Base-by-base conservation (phyloP, 2,113 vertebrate species). In the Cinclus cinclus region DNA sequence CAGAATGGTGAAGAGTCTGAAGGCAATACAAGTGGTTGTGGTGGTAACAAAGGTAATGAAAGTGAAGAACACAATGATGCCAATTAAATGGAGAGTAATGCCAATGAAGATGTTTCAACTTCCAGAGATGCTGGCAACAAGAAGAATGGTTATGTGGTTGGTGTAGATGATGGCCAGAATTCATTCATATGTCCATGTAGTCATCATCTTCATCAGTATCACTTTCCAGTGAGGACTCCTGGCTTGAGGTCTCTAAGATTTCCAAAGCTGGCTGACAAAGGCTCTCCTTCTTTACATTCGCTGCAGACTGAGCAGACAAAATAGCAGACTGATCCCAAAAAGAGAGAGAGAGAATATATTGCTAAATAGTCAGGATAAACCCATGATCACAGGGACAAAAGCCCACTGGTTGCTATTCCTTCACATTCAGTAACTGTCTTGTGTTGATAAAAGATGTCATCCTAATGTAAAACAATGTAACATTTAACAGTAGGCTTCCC, bases 211-310 rank as follows among this genome's bases (percentile, higher is more conserved):
- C 99, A 18, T 99, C 99, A 2, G 99, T 99, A 97, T 99, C 99
- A 46, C 99, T 99, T 97, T 99, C 99, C 95, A 99, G 98, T 2
- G 99, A 99, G 25, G 99, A 99, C 97, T 99, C 99, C 97, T 99
- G 99, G 98, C 99, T 99, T 50, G 99, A 99, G 3, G 98, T 99
- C 97, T 99, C 99, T 95, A 99, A 98, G 86, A 99, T 98, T 97
- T 99, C 99, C 96, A 99, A 98, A 24, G 99, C 99, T 10, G 99
- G 99, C 97, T 99, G 99, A 95, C 98, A 98, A 92, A 99, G 98
- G 46, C 97, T 99, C 98, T 99, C 99, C 96, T 99, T 99, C 95
- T 99, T 99, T 95, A 99, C 99, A 8, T 98, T 99, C 98, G 99
- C 99, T 15, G 99, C 99, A 20, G 99, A 99, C 98, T 99, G 99